A percentile compares a stretch with the other conserved stretches of the same genome.
These are phyloP conservation scores for Knipowitschia caucasica DNA, from an alignment of 2,797 vertebrate species.

Conservation along the genomic window DNA sequence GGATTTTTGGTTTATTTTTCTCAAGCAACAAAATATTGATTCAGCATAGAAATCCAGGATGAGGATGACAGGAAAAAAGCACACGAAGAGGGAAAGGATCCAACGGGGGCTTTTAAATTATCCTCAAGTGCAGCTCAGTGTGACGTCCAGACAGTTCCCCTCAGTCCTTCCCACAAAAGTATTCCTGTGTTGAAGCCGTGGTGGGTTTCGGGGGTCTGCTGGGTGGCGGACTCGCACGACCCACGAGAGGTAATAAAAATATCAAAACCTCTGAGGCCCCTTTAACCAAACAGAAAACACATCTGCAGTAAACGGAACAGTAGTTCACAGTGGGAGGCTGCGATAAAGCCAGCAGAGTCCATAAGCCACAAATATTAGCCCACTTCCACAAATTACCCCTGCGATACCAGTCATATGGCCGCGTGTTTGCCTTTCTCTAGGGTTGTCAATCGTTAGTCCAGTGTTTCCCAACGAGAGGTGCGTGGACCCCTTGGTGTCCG, in stretches of 20 bases:
- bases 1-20: conserved; percentile 70
- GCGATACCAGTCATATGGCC: conserved; percentile 34
- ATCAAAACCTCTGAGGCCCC: conserved; percentile 76
- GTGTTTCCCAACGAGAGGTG: too few species aligned
- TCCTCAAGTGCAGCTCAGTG: conserved; percentile 77
- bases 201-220: conserved; percentile 43
- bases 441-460: too few species aligned
- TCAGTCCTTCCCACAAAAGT: conserved; percentile 79
- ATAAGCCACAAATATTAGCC: conserved; percentile 61
- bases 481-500: too few species aligned
- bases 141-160: conserved; percentile 81
- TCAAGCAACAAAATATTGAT: conserved; percentile 71
- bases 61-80: conserved; percentile 65
- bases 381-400: conserved; percentile 60
- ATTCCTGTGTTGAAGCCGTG: conserved; percentile 71
- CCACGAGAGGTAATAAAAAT: conserved; percentile 80
- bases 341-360: conserved; percentile 67
- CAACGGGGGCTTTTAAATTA: conserved; percentile 81
- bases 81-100: conserved; percentile 69
- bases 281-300: conserved; percentile 81
- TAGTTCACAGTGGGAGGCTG: conserved; percentile 78
- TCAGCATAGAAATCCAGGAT: conserved; percentile 71
- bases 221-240: conserved; percentile 67
- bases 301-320: conserved; percentile 80
- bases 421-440: too few species aligned